phyloP scores from a whole-genome alignment of 2,797 vertebrate genomes.

The Lates japonicus region DNA sequence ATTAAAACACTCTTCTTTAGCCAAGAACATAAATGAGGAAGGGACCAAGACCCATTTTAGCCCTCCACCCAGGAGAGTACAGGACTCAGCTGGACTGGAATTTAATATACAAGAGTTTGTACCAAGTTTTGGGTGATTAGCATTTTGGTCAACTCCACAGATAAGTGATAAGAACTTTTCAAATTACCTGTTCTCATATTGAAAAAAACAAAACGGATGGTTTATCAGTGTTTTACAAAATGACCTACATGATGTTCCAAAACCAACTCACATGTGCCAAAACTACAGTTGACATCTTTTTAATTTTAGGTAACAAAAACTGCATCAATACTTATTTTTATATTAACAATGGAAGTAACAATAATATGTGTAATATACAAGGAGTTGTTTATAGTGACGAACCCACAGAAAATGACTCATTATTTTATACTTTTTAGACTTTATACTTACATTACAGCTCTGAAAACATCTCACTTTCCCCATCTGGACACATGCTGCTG shows the following conservation, averaged over 20 bases:
- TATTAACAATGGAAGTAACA: too few relatives aligned
- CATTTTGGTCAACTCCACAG: not conserved
- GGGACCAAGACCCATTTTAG: not conserved
- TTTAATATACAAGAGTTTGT: constrained; percentile 2
- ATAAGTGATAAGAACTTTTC: not conserved
- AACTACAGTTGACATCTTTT: too few relatives aligned
- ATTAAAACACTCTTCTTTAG: constrained; percentile 36
- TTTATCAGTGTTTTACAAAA: too few relatives aligned
- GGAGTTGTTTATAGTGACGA: too few relatives aligned
- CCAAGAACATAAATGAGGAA: constrained; percentile 34
- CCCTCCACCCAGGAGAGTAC: constrained; percentile 6
- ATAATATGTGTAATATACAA: too few relatives aligned
- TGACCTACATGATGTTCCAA: too few relatives aligned
- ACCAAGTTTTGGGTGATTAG: not conserved
- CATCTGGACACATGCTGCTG: not conserved
- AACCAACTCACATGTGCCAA: too few relatives aligned
- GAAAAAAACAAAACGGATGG: too few relatives aligned
- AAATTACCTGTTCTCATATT: too few relatives aligned
- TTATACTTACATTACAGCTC: not conserved
- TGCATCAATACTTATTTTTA: not conserved
- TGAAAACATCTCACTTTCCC: constrained; percentile 1
- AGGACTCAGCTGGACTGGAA: not conserved
- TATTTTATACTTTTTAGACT: too few relatives aligned
- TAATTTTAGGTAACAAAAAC: not conserved
- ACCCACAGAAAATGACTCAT: too few relatives aligned